phyloP scores from a whole-genome alignment of 1,140 invertebrate species.

The Octopus sinensis region DNA sequence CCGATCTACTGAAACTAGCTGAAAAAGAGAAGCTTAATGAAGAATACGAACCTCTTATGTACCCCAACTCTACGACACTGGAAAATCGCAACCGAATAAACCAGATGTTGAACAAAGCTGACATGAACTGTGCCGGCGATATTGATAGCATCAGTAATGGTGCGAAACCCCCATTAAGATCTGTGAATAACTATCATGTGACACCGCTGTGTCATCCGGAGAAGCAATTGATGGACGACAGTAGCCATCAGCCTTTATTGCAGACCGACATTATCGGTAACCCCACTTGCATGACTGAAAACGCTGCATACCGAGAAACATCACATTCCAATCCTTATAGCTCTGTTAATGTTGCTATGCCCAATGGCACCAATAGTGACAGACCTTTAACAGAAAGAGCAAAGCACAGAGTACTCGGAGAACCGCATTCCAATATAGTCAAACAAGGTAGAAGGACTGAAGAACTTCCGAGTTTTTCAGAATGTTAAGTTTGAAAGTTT shows the following conservation, averaged over 20 bases:
- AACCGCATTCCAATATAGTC: not conserved
- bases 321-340: slow-evolving; percentile 7
- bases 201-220: not conserved
- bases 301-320: not conserved
- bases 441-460: not conserved
- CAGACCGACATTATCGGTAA: not conserved
- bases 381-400: not conserved
- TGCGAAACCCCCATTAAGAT: not conserved
- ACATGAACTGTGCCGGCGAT: not conserved
- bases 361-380: not conserved
- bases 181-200: not conserved
- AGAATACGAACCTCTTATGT: slow-evolving; percentile 23
- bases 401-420: not conserved
- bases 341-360: not conserved
- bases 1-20: slow-evolving; percentile 1
- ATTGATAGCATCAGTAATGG: not conserved
- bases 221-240: not conserved
- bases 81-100: slow-evolving; percentile 32
- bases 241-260: not conserved
- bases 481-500: not conserved
- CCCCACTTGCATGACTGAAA: not conserved
- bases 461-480: not conserved
- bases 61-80: slow-evolving; percentile 28
- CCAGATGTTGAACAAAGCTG: slow-evolving; percentile 23
- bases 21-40: slow-evolving; percentile 22